Evolutionary conservation across 64 coral and sea anemone species (phyloP).

Genomic region (Dendrophyllia cribrosa): DNA sequence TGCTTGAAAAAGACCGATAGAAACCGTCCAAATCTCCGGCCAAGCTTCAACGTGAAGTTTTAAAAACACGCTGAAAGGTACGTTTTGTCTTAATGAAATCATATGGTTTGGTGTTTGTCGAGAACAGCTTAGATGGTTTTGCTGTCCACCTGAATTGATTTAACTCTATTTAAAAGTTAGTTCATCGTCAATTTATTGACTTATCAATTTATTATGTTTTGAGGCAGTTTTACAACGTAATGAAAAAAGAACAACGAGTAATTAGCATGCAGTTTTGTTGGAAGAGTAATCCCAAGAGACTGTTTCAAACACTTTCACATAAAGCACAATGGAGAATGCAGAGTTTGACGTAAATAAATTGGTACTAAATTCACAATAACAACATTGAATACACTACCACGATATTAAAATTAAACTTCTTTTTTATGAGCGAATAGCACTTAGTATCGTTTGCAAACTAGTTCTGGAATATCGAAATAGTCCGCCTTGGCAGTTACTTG

Average conservation of each 20-base stretch:
- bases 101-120: neutral
- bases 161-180: no score
- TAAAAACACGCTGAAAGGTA: neutral
- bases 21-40: no score
- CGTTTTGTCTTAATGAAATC: neutral
- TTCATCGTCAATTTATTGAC: neutral
- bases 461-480: no score
- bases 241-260: neutral
- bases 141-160: no score
- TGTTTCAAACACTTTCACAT: neutral
- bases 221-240: neutral
- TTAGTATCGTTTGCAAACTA: no score
- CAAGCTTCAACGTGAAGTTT: no score
- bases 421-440: neutral
- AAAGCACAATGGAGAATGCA: neutral
- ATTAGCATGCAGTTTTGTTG: neutral
- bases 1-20: neutral
- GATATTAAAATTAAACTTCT: neutral
- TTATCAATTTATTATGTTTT: neutral
- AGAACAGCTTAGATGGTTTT: neutral
- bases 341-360: conserved; percentile 9
- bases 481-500: no score
- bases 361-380: neutral
- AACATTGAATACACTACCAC: neutral
- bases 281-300: neutral